Evolutionary conservation across 2,888 invertebrate genomes (phyloP), one percentile per base, ranked within the genome.

Genomic region (Petrophora chlorosata): DNA sequence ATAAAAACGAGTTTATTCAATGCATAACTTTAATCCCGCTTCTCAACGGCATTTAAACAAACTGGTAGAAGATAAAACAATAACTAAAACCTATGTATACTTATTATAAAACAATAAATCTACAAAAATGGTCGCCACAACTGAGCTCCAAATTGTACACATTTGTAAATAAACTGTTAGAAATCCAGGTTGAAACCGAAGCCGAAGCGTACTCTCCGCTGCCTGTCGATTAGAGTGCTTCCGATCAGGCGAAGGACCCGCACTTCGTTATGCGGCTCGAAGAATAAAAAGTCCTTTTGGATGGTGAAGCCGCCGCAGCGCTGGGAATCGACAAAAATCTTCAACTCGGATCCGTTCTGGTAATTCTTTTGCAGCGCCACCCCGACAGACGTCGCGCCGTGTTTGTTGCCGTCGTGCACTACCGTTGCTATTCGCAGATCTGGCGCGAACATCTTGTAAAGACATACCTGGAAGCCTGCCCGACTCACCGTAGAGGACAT

Each of bases 41-140:
- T 78, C 73, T 68, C 81, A 82, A 85, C 61, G 61, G 58, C 49
- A 67, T 33, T 30, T 50, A 64, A 69, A 70, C 65, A 72, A 66
- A 66, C 58, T 59, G 65, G 70, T 72, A 69, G 70, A 79, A 73
- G 66, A 73, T 80, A 88, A 86, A 87, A 68, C 71, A 71, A 67
- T 82, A 81, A 76, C 79, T 88, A 86, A 88, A 89, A 88, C 73
- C 79, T 88, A 89, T 89, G 89, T 89, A 89, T 88, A 89, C 89
- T 89, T 89, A 89, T 81, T 85, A 89, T 83, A 89, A 88, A 87
- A 53, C 75, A 78, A 85, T 82, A 86, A 65, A 70, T 74, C 76
- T 86, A 88, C 69, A 85, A 85, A 84, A 82, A 71, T 52, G 48
- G 51, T 45, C 52, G 50, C 53, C 46, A 46, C 54, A 66, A 59